A percentile compares a stretch with the other conserved stretches of the same genome.
These are phyloP conservation scores for Cotesia glomerata DNA, from an alignment of 1,140 invertebrate species.

Conservation along the genomic window DNA sequence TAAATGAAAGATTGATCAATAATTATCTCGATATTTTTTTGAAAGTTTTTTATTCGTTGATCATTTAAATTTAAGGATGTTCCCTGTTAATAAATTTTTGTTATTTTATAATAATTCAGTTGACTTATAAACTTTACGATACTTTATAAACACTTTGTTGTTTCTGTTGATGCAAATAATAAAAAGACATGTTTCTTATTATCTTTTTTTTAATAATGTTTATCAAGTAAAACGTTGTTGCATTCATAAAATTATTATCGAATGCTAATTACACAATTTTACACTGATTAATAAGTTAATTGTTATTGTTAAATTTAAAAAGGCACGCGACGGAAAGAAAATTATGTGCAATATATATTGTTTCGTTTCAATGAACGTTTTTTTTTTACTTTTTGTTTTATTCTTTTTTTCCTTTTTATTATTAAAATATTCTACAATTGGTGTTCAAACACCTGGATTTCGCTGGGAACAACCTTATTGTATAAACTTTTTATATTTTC, in stretches of 20 bases:
- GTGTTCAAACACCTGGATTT: not conserved
- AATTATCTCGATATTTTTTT: not conserved
- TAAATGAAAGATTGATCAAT: not conserved
- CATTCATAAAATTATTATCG: not conserved
- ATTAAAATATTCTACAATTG: constrained; percentile 6
- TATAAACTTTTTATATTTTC: not conserved
- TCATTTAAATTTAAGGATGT: constrained; percentile 13
- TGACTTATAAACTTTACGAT: not conserved
- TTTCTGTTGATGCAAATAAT: no score
- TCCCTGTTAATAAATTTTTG: not conserved
- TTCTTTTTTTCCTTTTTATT: not conserved
- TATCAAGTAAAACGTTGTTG: not conserved
- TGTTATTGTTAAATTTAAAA: constrained; percentile 12
- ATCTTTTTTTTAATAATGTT: no score
- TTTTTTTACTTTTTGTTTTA: not conserved
- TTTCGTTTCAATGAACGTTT: not conserved
- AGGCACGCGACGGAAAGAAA: constrained; percentile 14
- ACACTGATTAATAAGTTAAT: not conserved
- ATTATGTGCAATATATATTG: not conserved
- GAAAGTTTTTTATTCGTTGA: constrained; percentile 12
- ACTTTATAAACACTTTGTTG: not conserved
- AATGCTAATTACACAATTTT: not conserved
- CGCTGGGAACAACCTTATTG: constrained; percentile 15
- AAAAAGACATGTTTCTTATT: no score
- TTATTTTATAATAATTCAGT: not conserved